These are phyloP conservation scores for Myioborus miniatus DNA, from an alignment of 2,797 vertebrate genomes.

Conservation along the genomic window DNA sequence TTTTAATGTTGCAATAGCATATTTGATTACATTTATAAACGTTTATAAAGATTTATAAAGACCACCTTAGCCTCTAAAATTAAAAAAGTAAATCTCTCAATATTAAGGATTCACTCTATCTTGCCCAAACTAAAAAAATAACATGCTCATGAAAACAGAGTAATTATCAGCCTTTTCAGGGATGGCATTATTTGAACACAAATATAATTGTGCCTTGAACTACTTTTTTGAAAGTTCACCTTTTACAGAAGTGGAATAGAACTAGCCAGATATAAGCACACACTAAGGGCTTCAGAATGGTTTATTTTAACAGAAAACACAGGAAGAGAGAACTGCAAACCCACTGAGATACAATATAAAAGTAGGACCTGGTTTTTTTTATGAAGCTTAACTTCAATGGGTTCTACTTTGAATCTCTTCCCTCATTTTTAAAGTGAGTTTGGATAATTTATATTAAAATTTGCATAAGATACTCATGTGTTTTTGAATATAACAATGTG, in stretches of 20 bases:
- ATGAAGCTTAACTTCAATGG: background rate
- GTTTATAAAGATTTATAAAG: background rate
- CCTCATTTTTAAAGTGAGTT: background rate
- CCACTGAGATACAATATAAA: background rate
- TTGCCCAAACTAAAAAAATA: background rate
- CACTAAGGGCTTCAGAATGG: background rate
- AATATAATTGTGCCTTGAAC: background rate
- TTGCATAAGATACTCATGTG: background rate
- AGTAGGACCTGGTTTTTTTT: background rate
- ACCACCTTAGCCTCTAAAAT: background rate
- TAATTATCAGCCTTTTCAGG: background rate
- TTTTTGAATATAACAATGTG: background rate
- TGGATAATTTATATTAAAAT: background rate
- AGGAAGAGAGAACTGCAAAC: background rate
- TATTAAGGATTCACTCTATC: background rate
- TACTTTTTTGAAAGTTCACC: background rate
- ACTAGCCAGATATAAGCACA: background rate
- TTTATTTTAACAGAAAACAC: background rate
- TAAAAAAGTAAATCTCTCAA: background rate
- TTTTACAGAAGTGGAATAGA: background rate
- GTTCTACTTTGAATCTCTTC: background rate
- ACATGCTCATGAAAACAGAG: background rate
- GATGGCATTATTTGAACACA: background rate
- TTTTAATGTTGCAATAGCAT: background rate
- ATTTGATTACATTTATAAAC: background rate